Percentiles rank a stretch among this genome's conserved stretches.
Evolutionary conservation across 2,797 vertebrate genomes (phyloP).

Genomic region (Pseudomugil tenellus): DNA sequence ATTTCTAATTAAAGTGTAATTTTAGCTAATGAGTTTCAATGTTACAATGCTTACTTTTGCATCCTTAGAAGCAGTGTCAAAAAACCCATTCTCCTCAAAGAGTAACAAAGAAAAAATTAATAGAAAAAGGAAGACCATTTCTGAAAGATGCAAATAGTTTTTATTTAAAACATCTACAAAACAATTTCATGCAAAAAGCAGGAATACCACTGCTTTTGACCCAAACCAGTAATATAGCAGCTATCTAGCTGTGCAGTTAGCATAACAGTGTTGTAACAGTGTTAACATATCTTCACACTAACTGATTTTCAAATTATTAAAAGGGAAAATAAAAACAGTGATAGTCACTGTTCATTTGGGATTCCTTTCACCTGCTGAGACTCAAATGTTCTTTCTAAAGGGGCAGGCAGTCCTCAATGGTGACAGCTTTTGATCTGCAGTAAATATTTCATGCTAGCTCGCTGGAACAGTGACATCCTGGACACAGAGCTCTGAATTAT

Average conservation of each 20-base stretch:
- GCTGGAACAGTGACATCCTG: conserved; percentile 77
- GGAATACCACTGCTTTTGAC: neutral
- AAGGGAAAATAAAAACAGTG: conserved; percentile 30
- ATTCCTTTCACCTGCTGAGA: conserved; percentile 58
- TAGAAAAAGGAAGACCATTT: neutral
- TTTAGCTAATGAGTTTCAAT: neutral
- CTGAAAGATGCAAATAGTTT: neutral
- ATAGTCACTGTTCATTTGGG: conserved; percentile 56
- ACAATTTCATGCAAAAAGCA: neutral
- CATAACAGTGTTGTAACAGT: conserved; percentile 41
- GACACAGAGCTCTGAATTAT: conserved; percentile 82
- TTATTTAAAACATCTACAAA: neutral
- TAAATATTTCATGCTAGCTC: conserved; percentile 83
- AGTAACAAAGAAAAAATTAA: neutral
- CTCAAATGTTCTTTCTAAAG: conserved; percentile 67
- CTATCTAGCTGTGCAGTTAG: conserved; percentile 26
- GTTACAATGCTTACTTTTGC: neutral
- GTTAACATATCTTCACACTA: conserved; percentile 42
- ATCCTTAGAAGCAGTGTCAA: neutral
- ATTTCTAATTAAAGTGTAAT: too few species aligned
- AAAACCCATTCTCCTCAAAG: neutral
- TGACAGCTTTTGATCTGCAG: conserved; percentile 76
- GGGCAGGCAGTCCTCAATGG: conserved; percentile 64
- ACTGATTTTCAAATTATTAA: conserved; percentile 64
- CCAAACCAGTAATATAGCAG: conserved; percentile 1